Conservation (phyloP, 2,888 invertebrate species). For the Acholoe squamosa region DNA sequence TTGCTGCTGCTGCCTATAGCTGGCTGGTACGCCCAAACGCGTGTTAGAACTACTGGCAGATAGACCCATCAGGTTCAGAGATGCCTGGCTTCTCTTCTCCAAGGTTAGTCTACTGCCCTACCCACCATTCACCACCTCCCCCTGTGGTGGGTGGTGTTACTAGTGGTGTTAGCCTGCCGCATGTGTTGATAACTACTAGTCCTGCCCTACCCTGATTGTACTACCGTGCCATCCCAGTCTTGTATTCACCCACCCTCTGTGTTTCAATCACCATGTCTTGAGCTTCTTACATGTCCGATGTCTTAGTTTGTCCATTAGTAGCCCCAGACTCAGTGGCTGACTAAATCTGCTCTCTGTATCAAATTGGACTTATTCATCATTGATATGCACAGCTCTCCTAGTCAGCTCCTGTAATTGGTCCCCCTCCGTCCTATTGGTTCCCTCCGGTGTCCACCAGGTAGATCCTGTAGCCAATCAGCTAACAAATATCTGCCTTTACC, state of each 20-base stretch:
- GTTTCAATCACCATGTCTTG: too few species aligned
- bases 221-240: neutral
- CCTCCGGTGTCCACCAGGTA: too few species aligned
- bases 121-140: neutral
- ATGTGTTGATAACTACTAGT: neutral
- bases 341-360: too few species aligned
- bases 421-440: too few species aligned
- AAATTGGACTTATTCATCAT: too few species aligned
- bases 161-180: slow-evolving; percentile 2
- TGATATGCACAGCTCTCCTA: too few species aligned
- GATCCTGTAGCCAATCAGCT: too few species aligned
- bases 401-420: too few species aligned
- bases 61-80: slow-evolving; percentile 57
- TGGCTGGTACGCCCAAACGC: slow-evolving; percentile 51
- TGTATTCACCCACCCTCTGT: neutral
- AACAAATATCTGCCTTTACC: too few species aligned
- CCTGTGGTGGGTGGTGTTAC: neutral
- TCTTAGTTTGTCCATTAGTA: too few species aligned
- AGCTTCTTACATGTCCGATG: too few species aligned
- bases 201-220: neutral
- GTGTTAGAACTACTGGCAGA: slow-evolving; percentile 53
- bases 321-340: too few species aligned
- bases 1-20: slow-evolving; percentile 9
- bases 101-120: slow-evolving; percentile 46
- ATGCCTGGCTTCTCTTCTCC: slow-evolving; percentile 57